Evolutionary conservation across 30 jellyfish, hydroid and myxozoan genomes (phyloP).

Genomic region (Catostylus mosaicus): DNA sequence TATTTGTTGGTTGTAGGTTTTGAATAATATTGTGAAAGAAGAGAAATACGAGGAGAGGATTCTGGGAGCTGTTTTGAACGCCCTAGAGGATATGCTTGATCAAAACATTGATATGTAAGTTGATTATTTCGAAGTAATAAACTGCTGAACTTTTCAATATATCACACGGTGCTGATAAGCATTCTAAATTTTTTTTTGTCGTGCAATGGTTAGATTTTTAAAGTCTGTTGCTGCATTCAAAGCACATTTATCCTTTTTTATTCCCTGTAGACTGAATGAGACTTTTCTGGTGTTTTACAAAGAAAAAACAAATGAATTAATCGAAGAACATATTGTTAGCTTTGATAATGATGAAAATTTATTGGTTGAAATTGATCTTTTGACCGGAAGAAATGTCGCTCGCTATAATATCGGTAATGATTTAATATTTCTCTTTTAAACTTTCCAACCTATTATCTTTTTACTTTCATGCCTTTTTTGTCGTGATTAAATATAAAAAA

Average conservation of each 20-base stretch:
- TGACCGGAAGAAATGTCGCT: constrained; percentile 49
- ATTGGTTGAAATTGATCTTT: constrained; percentile 62
- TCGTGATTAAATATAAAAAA: too few species aligned
- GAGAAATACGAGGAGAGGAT: constrained; percentile 53
- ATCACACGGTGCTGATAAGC: too few species aligned
- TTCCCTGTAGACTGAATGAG: constrained; percentile 50
- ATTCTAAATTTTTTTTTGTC: neutral
- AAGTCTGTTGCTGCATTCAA: neutral
- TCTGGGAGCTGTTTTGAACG: constrained; percentile 60
- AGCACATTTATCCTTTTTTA: neutral
- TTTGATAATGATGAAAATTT: constrained; percentile 44
- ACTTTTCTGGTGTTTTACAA: constrained; percentile 58
- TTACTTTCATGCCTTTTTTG: too few species aligned
- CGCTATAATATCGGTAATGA: constrained; percentile 50
- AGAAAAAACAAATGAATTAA: constrained; percentile 28
- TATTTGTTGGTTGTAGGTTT: too few species aligned
- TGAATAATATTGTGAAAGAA: constrained; percentile 24
- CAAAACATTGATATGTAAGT: constrained; percentile 63
- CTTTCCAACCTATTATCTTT: too few species aligned
- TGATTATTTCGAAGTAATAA: neutral
- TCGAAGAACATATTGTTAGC: constrained; percentile 57
- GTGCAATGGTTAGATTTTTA: neutral
- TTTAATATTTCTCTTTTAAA: too few species aligned
- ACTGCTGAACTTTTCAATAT: too few species aligned
- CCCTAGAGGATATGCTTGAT: constrained; percentile 61